Conservation (phyloP, 2,797 vertebrate species). For the Platalea minor region DNA sequence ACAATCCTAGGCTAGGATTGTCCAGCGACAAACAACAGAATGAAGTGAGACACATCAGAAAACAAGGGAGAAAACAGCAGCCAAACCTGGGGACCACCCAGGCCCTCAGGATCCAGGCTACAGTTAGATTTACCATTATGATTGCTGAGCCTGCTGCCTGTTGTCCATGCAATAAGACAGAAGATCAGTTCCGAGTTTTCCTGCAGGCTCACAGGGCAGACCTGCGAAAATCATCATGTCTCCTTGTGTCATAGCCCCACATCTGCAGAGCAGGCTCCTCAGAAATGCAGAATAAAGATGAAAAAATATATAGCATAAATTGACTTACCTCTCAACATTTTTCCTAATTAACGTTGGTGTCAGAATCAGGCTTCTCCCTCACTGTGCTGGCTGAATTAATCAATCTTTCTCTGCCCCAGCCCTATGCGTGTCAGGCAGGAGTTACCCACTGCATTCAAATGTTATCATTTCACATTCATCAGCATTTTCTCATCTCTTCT, state of each 20-base stretch:
- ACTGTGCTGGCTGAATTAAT: not conserved
- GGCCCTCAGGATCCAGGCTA: not conserved
- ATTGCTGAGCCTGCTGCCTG: not conserved
- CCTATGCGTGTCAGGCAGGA: not conserved
- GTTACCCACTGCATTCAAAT: slow-evolving; percentile 6
- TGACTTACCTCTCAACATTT: not conserved
- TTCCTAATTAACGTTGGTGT: not conserved
- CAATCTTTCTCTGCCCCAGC: not conserved
- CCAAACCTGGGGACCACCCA: not conserved
- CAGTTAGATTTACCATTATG: not conserved
- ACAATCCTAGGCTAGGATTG: not conserved
- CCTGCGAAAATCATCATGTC: not conserved
- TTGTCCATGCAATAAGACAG: not conserved
- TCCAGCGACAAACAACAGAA: not conserved
- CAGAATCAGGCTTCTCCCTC: not conserved
- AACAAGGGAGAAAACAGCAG: not conserved
- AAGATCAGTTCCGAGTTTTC: not conserved
- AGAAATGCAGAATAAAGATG: not conserved
- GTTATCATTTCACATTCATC: not conserved
- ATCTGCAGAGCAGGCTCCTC: not conserved
- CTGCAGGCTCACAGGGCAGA: not conserved
- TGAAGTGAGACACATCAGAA: not conserved
- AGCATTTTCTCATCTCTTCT: not conserved
- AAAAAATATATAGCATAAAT: not conserved
- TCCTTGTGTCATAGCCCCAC: not conserved